Percentiles rank a stretch among this genome's conserved stretches.
These are phyloP conservation scores for Dicrurus megarhynchus DNA, from an alignment of 2,113 vertebrate species.

Conservation along the genomic window DNA sequence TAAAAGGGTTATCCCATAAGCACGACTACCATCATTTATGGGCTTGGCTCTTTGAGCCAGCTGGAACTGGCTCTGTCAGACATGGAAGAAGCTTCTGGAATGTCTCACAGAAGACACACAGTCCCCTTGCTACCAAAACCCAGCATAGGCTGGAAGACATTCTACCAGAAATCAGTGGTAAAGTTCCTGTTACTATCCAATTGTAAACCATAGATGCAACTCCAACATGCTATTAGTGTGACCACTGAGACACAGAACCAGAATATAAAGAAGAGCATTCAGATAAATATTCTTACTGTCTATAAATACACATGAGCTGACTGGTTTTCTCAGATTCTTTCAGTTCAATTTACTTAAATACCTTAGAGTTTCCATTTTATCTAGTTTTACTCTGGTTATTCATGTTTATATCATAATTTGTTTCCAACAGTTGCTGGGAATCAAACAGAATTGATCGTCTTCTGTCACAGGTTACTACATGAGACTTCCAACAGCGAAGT, in stretches of 20 bases:
- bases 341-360: neutral
- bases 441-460: neutral
- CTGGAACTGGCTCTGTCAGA: neutral
- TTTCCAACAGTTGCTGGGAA: neutral
- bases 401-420: neutral
- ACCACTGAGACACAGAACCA: neutral
- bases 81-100: neutral
- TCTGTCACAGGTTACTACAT: neutral
- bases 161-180: neutral
- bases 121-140: neutral
- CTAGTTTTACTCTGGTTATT: neutral
- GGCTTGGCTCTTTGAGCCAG: rapidly evolving
- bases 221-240: neutral
- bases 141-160: neutral
- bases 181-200: neutral
- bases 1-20: neutral
- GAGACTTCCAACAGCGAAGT: neutral
- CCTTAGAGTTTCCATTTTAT: neutral
- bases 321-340: neutral
- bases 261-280: neutral
- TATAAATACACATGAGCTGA: neutral
- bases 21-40: rapidly evolving
- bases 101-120: neutral
- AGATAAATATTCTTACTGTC: neutral
- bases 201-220: neutral